phyloP scores from a whole-genome alignment of 2,888 invertebrate genomes.

The Trissolcus brochymenae region DNA sequence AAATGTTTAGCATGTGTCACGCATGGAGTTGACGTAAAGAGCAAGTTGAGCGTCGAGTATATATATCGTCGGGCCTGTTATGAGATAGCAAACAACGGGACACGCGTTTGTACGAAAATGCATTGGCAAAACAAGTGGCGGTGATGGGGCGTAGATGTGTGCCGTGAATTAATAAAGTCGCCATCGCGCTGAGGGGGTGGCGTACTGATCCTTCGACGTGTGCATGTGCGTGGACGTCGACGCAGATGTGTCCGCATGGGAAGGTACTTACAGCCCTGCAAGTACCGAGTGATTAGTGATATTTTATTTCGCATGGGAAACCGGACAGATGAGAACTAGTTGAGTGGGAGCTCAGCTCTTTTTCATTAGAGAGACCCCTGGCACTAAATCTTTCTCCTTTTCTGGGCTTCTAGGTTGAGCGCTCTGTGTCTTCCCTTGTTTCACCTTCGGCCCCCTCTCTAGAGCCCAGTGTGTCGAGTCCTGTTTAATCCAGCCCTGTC shows the following conservation, averaged over 20 bases:
- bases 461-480: constrained; percentile 49
- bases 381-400: constrained; percentile 60
- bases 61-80: background rate
- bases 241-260: constrained; percentile 58
- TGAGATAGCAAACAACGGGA: constrained; percentile 2
- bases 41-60: constrained; percentile 17
- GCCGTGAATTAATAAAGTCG: constrained; percentile 63
- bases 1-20: constrained; percentile 48
- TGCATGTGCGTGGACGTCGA: constrained; percentile 32
- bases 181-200: constrained; percentile 55
- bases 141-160: constrained; percentile 50
- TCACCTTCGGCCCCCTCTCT: constrained; percentile 43
- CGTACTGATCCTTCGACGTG: constrained; percentile 43
- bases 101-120: constrained; percentile 29
- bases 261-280: constrained; percentile 70
- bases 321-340: constrained; percentile 76
- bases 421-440: constrained; percentile 51
- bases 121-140: constrained; percentile 50
- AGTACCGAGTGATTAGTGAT: constrained; percentile 75
- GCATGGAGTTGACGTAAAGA: constrained; percentile 26
- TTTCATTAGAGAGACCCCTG: constrained; percentile 70
- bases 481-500: constrained; percentile 61
- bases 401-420: constrained; percentile 44
- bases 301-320: constrained; percentile 77
- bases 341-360: constrained; percentile 75